Evolutionary conservation across 2,888 invertebrate species (phyloP).

Genomic region (Molanna angustata): DNA sequence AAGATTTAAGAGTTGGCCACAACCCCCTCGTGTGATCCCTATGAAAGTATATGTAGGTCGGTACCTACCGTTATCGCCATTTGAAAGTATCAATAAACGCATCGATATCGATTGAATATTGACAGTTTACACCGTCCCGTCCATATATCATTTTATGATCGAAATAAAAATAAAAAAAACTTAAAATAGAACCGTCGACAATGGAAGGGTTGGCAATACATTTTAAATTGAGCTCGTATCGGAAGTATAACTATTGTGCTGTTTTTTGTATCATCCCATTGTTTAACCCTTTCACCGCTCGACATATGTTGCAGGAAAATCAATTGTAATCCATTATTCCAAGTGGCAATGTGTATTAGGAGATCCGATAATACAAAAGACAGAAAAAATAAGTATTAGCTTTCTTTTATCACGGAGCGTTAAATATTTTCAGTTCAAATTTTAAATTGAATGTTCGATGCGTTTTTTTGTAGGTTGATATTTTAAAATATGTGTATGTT

Average conservation of each 20-base stretch:
- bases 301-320: slow-evolving; percentile 22
- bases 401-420: too few relatives aligned
- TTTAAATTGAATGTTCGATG: too few relatives aligned
- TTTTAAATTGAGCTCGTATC: slow-evolving; percentile 29
- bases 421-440: too few relatives aligned
- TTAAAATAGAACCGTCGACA: slow-evolving; percentile 16
- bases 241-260: slow-evolving; percentile 20
- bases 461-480: too few relatives aligned
- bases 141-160: slow-evolving; percentile 15
- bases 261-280: slow-evolving; percentile 25
- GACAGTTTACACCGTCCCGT: slow-evolving; percentile 5
- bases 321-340: slow-evolving; percentile 22
- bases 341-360: slow-evolving; percentile 18
- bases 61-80: too few relatives aligned
- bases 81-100: slow-evolving; percentile 3
- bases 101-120: slow-evolving; percentile 7
- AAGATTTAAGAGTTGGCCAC: too few relatives aligned
- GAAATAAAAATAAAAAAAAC: slow-evolving; percentile 18
- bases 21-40: too few relatives aligned
- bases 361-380: neutral
- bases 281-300: slow-evolving; percentile 31
- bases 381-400: too few relatives aligned
- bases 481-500: too few relatives aligned
- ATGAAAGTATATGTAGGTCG: too few relatives aligned
- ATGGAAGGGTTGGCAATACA: slow-evolving; percentile 24